Evolutionary conservation across 2,888 invertebrate species (phyloP).

Genomic region (Steinernema carpocapsae): DNA sequence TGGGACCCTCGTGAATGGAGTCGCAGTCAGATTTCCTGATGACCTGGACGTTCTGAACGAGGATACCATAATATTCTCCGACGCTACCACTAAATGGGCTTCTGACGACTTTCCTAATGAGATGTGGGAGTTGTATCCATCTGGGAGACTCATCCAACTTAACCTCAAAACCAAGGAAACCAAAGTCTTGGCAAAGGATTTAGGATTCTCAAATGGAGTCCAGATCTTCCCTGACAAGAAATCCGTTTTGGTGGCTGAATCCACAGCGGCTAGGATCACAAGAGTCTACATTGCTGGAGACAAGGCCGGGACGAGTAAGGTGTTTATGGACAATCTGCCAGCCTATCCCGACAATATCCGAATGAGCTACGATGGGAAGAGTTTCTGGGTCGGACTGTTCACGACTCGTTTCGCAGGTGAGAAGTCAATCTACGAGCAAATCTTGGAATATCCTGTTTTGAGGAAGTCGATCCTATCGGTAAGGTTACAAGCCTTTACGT

Average conservation of each 20-base stretch:
- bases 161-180: constrained; percentile 80
- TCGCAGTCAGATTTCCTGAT: constrained; percentile 78
- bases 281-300: constrained; percentile 16
- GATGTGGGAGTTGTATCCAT: constrained; percentile 15
- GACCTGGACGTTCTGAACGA: constrained; percentile 76
- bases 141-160: constrained; percentile 75
- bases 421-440: not conserved
- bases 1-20: constrained; percentile 76
- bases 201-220: constrained; percentile 88
- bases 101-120: constrained; percentile 69
- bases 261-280: constrained; percentile 75
- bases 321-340: constrained; percentile 79
- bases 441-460: not conserved
- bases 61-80: constrained; percentile 81
- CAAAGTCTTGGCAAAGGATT: constrained; percentile 78
- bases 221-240: constrained; percentile 81
- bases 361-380: constrained; percentile 41
- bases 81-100: constrained; percentile 79
- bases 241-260: constrained; percentile 82
- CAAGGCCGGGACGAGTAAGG: constrained; percentile 75
- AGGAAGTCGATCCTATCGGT: not conserved
- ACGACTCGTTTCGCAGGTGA: constrained; percentile 16
- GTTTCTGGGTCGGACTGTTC: constrained; percentile 52
- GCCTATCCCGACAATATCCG: constrained; percentile 75
- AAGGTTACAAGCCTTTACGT: not conserved